A percentile compares a stretch with the other conserved stretches of the same genome.
Conservation (phyloP, 2,113 vertebrate genomes). For the Marmota monax region DNA sequence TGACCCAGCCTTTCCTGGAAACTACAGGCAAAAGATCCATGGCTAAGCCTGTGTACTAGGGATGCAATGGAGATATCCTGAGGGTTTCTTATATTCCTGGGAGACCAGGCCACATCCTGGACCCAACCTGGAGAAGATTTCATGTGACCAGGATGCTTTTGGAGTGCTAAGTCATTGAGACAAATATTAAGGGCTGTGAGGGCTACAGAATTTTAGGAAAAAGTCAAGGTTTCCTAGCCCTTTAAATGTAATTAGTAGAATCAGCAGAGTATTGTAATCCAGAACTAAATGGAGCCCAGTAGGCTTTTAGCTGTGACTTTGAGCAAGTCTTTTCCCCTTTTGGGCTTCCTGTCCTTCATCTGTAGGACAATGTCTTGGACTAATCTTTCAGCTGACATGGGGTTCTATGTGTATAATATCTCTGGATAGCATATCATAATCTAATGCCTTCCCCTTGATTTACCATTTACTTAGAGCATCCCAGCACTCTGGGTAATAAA, state of each 20-base stretch:
- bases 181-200: not conserved
- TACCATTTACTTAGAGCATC: not conserved
- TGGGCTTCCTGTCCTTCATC: not conserved
- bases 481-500: not conserved
- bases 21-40: not conserved
- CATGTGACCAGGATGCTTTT: not conserved
- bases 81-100: not conserved
- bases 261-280: not conserved
- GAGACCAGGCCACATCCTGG: not conserved
- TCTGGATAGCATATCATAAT: not conserved
- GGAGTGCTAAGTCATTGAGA: not conserved
- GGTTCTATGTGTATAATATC: not conserved
- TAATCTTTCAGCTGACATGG: not conserved
- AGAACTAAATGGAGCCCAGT: not conserved
- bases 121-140: not conserved
- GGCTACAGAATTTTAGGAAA: not conserved
- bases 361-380: not conserved
- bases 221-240: not conserved
- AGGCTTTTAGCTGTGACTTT: not conserved
- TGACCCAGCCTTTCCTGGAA: not conserved
- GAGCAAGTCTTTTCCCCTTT: not conserved
- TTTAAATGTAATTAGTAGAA: not conserved
- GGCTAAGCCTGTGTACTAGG: not conserved
- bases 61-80: not conserved
- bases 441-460: not conserved